Base-by-base conservation (phyloP, 2,113 vertebrate species). In the Argyrosomus japonicus region DNA sequence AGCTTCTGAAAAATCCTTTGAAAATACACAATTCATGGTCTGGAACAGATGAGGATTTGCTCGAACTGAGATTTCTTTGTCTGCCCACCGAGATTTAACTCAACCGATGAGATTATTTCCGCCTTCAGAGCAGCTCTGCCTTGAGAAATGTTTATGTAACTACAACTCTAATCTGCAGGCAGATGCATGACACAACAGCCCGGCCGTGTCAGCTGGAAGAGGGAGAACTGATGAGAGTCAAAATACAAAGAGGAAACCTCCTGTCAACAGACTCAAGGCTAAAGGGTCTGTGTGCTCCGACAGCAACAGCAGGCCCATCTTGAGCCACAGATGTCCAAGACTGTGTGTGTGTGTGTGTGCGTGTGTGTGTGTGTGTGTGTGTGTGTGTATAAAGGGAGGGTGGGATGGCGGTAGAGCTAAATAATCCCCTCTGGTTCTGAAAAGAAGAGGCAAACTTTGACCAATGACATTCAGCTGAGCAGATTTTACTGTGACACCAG, bases 111-210 rank as follows among this genome's bases (percentile, higher is more conserved):
- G 85, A 88, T 90, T 75, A 93, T 84, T 85, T 86, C 68, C 13
- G 5, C 86, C 75, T 73, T 78, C 63, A 40, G 60, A 79, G 82
- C 81, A 51, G 73, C 76, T 86, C 81, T 87, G 85, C 77, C 81
- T 87, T 83, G 43, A 89, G 74, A 80, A 79, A 81, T 27, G 54
- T 83, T 90, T 91, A 91, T 21, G 57, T 79, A 93, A 93, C 88
- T 64, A 72, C 54, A 83, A 86, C 84, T 86, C 43, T 84, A 82
- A 87, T 89, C 85, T 88, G 75, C 72, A 81, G 36, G 75, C 77
- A 79, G 68, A 81, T 62, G 72, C 68, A 69, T 29, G 58, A 80
- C 81, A 77, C 56, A 84, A 29, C 43, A 81, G 65, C 77, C 23
- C 43, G 73, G 64, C 72, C 43, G 3, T 19, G 61, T 86, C 80